Conservation (phyloP, 1,140 invertebrate species). For the Hermatobates lingyangjiaoensis region DNA sequence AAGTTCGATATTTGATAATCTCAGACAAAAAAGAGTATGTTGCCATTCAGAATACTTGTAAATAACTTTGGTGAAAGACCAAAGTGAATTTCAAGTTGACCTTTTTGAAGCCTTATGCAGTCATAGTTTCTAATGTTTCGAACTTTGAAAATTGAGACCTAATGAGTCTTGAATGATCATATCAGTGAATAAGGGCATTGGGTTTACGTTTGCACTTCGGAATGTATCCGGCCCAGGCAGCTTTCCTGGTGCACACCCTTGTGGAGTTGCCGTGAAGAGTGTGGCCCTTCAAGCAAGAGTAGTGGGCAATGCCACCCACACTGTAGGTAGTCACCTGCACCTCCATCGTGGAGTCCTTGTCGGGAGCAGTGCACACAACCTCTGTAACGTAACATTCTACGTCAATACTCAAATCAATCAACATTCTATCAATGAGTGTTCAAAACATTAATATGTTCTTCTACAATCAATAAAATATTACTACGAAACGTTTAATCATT, state of each 20-base stretch:
- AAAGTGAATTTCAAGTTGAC: too few relatives aligned
- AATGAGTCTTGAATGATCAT: too few relatives aligned
- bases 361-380: conserved; percentile 54
- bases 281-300: conserved; percentile 63
- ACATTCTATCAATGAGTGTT: too few relatives aligned
- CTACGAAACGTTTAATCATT: too few relatives aligned
- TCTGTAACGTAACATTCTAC: conserved; percentile 34
- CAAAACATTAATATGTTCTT: too few relatives aligned
- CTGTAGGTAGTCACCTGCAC: conserved; percentile 42
- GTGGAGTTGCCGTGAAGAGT: conserved; percentile 58
- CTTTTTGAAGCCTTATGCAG: neutral
- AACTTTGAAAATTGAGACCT: neutral
- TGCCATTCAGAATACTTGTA: too few relatives aligned
- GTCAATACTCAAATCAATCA: too few relatives aligned
- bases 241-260: conserved; percentile 52
- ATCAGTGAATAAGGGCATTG: too few relatives aligned
- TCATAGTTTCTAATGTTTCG: neutral
- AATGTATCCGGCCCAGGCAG: conserved; percentile 58
- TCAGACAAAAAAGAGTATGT: too few relatives aligned
- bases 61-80: too few relatives aligned
- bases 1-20: too few relatives aligned
- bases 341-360: conserved; percentile 32
- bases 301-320: conserved; percentile 56
- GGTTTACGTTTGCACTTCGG: conserved; percentile 65
- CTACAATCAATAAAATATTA: too few relatives aligned